Evolutionary conservation across 2,113 vertebrate genomes (phyloP).

Genomic region (Dromas ardeola): DNA sequence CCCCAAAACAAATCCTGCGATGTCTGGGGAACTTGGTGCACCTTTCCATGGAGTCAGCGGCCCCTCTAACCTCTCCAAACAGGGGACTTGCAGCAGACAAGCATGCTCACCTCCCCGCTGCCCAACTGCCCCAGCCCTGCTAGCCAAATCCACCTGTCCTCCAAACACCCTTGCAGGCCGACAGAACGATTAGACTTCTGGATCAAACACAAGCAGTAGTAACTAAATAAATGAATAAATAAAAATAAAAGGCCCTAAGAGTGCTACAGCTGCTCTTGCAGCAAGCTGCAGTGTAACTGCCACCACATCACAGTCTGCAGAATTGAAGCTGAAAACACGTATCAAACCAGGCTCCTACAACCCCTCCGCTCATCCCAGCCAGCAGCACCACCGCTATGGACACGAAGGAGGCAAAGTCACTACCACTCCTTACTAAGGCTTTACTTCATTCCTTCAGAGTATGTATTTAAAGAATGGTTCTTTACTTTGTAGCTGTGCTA

Average conservation of each 20-base stretch:
- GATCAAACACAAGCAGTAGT: neutral
- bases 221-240: neutral
- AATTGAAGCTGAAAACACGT: neutral
- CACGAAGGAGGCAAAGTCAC: neutral
- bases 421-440: neutral
- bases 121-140: neutral
- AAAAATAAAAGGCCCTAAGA: neutral
- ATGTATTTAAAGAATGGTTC: neutral
- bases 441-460: neutral
- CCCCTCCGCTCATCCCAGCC: neutral
- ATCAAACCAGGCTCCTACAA: neutral
- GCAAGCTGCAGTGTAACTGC: neutral
- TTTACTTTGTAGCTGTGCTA: neutral
- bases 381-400: neutral
- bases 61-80: neutral
- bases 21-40: neutral
- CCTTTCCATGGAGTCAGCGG: neutral
- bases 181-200: neutral
- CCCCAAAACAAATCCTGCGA: neutral
- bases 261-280: neutral
- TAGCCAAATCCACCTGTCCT: neutral
- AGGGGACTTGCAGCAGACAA: neutral
- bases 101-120: rapidly evolving
- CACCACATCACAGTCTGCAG: neutral
- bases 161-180: neutral